A percentile compares a stretch with the other conserved stretches of the same genome.
Evolutionary conservation across 2,888 invertebrate genomes (phyloP).

Genomic region (Liodrosophila aerea): DNA sequence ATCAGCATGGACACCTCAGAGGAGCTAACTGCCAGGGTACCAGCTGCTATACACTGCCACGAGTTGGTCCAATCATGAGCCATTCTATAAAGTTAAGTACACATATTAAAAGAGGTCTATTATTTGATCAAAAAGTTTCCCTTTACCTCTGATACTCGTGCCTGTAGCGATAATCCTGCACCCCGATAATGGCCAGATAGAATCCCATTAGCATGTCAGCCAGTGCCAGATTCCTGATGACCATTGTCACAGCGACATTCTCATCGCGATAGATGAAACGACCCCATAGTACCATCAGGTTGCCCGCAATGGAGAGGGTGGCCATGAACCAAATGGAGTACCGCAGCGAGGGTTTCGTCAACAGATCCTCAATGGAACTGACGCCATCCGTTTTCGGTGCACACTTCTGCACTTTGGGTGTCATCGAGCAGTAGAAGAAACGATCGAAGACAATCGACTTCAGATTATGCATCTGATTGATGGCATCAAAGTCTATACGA

Average conservation of each 20-base stretch:
- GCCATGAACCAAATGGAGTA: constrained; percentile 86
- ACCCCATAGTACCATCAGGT: constrained; percentile 86
- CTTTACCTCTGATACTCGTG: constrained; percentile 84
- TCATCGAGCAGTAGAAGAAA: constrained; percentile 86
- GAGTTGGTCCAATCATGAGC: constrained; percentile 87
- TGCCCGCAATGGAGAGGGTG: constrained; percentile 85
- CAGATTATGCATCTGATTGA: constrained; percentile 83
- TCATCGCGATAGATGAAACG: constrained; percentile 85
- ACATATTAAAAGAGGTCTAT: no score
- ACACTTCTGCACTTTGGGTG: constrained; percentile 84
- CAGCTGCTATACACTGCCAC: constrained; percentile 85
- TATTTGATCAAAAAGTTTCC: no score
- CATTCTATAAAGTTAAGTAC: constrained; percentile 79
- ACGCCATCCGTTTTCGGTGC: constrained; percentile 86
- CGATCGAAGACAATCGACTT: constrained; percentile 85
- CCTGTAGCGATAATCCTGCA: constrained; percentile 85
- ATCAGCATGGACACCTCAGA: constrained; percentile 88
- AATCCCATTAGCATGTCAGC: constrained; percentile 88
- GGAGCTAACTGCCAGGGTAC: constrained; percentile 86
- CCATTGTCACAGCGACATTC: constrained; percentile 85
- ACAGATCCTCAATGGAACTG: constrained; percentile 85
- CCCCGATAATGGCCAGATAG: constrained; percentile 86
- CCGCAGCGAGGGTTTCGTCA: constrained; percentile 84
- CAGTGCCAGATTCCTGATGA: constrained; percentile 86
- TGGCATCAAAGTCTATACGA: constrained; percentile 83